Conservation (phyloP, 2,888 invertebrate species). For the Noctua comes region DNA sequence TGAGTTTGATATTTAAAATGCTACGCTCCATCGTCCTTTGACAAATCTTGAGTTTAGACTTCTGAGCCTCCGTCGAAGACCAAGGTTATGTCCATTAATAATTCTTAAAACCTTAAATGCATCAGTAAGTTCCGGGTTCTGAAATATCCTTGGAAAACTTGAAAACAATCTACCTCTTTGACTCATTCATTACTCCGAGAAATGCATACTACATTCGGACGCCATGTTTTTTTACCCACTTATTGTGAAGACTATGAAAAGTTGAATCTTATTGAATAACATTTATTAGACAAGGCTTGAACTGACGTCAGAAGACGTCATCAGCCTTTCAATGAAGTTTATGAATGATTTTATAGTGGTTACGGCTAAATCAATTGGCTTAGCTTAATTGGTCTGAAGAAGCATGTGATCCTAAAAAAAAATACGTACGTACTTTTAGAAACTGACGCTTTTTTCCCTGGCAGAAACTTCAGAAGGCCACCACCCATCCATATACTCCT, state of each 20-base stretch:
- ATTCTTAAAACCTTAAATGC: neutral
- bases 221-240: neutral
- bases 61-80: neutral
- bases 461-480: neutral
- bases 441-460: neutral
- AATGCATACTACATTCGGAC: neutral
- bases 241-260: neutral
- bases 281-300: neutral
- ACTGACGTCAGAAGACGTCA: neutral
- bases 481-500: neutral
- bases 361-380: neutral
- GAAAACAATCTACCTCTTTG: neutral
- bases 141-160: neutral
- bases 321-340: neutral
- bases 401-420: neutral
- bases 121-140: neutral
- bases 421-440: neutral
- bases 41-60: neutral
- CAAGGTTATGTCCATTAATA: neutral
- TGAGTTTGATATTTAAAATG: neutral
- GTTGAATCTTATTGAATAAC: neutral
- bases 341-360: slow-evolving; percentile 2
- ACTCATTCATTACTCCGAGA: neutral
- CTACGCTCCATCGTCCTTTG: neutral
- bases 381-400: neutral